These are phyloP conservation scores for Patella pellucida DNA, from an alignment of 2,888 invertebrate species.

Conservation along the genomic window DNA sequence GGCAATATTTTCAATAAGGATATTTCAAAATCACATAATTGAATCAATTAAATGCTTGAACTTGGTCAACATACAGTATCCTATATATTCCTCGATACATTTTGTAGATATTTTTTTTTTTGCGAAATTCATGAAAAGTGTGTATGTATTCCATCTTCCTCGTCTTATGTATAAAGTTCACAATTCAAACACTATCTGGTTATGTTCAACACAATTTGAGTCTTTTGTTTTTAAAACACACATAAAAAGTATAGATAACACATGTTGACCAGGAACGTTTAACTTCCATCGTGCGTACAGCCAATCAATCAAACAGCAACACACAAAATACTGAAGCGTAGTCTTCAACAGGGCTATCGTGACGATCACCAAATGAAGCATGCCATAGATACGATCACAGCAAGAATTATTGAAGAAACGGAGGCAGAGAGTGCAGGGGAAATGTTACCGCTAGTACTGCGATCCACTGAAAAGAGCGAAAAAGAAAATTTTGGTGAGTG, in stretches of 20 bases:
- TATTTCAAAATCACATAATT: too few relatives aligned
- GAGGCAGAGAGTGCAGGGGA: constrained; percentile 2
- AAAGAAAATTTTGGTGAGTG: constrained; percentile 16
- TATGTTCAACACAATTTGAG: too few relatives aligned
- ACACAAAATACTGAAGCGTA: constrained; percentile 6
- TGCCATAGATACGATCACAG: constrained; percentile 12
- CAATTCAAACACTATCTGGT: too few relatives aligned
- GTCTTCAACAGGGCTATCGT: not conserved
- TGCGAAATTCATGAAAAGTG: too few relatives aligned
- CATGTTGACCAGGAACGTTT: not conserved
- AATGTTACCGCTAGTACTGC: not conserved
- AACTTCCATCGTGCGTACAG: not conserved
- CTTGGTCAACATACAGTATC: too few relatives aligned
- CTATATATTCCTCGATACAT: too few relatives aligned
- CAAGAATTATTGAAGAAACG: constrained; percentile 7
- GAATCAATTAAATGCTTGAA: too few relatives aligned
- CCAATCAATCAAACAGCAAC: constrained; percentile 1
- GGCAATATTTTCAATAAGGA: too few relatives aligned
- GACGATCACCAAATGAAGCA: constrained; percentile 14
- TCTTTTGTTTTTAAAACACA: too few relatives aligned
- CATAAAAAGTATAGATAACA: not conserved
- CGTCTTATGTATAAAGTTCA: too few relatives aligned
- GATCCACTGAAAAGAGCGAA: constrained; percentile 17
- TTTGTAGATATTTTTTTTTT: too few relatives aligned
- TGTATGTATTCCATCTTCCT: too few relatives aligned